A percentile compares a stretch with the other conserved stretches of the same genome.
Conservation (phyloP, 2,113 vertebrate genomes). For the Rissa tridactyla region DNA sequence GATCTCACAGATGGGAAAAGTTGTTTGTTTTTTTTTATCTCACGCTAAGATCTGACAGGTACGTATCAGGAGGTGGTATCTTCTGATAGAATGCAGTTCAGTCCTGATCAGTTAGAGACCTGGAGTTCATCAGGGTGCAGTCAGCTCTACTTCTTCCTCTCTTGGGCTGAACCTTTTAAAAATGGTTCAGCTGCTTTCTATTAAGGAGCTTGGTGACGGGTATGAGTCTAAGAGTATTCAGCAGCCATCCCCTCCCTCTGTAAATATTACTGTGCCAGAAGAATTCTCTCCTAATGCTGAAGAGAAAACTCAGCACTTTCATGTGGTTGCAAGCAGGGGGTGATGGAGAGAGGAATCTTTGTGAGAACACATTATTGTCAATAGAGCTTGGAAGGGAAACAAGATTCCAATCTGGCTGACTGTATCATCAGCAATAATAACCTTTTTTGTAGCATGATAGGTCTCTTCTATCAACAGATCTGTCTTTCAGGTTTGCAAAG, state of each 20-base stretch:
- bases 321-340: slow-evolving; percentile 10
- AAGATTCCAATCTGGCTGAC: slow-evolving; percentile 22
- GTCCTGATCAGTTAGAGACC: background rate
- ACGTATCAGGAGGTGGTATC: fast-evolving
- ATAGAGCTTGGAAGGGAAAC: background rate
- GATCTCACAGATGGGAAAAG: background rate
- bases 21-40: background rate
- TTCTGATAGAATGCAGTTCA: background rate
- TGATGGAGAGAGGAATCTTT: background rate
- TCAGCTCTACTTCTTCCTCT: background rate
- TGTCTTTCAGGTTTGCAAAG: background rate
- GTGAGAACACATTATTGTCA: background rate
- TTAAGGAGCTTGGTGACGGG: background rate
- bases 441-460: background rate
- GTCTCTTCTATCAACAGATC: background rate
- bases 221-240: background rate
- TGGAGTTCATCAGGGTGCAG: background rate
- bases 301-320: background rate
- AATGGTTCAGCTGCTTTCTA: background rate
- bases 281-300: slow-evolving; percentile 9
- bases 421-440: background rate
- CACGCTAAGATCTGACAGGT: background rate
- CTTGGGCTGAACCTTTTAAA: background rate
- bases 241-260: background rate
- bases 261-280: background rate